phyloP scores from a whole-genome alignment of 2,797 vertebrate genomes.

The Danionella dracula region DNA sequence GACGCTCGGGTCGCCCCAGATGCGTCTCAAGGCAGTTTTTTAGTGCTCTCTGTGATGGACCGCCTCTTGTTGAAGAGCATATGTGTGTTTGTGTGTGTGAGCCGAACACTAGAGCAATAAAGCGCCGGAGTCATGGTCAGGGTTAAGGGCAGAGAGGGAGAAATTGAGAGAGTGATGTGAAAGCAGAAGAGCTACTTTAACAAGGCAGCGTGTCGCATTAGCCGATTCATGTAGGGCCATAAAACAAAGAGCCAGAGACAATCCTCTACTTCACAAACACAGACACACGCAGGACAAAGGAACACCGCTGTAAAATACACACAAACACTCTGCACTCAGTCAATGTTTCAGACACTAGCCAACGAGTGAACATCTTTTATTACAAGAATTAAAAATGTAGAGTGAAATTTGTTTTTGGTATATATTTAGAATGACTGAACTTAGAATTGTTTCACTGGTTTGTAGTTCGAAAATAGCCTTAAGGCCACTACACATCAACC shows the following conservation, averaged over 20 bases:
- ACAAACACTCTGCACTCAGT: neutral
- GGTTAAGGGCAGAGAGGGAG: constrained; percentile 29
- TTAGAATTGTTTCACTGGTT: too few species aligned
- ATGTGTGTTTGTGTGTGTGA: neutral
- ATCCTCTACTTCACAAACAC: constrained; percentile 26
- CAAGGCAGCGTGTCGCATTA: constrained; percentile 27
- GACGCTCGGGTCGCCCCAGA: too few species aligned
- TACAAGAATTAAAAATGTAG: too few species aligned
- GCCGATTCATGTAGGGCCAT: constrained; percentile 30
- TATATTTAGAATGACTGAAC: too few species aligned
- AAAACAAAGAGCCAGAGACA: constrained; percentile 31
- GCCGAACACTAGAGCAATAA: constrained; percentile 35
- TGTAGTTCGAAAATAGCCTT: too few species aligned
- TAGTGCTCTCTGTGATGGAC: constrained; percentile 2
- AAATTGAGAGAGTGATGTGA: neutral
- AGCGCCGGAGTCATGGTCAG: constrained; percentile 39
- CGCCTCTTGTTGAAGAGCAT: constrained; percentile 11
- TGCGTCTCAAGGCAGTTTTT: too few species aligned
- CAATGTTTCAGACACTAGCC: too few species aligned
- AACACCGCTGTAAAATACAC: too few species aligned
- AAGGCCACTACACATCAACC: too few species aligned
- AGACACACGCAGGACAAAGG: too few species aligned
- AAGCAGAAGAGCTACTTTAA: constrained; percentile 33
- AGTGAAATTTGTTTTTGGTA: too few species aligned
- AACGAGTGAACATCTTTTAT: too few species aligned